Percentiles rank a stretch among this genome's conserved stretches.
phyloP scores from a whole-genome alignment of 2,113 vertebrate genomes.

The Melanerpes aurifrons region DNA sequence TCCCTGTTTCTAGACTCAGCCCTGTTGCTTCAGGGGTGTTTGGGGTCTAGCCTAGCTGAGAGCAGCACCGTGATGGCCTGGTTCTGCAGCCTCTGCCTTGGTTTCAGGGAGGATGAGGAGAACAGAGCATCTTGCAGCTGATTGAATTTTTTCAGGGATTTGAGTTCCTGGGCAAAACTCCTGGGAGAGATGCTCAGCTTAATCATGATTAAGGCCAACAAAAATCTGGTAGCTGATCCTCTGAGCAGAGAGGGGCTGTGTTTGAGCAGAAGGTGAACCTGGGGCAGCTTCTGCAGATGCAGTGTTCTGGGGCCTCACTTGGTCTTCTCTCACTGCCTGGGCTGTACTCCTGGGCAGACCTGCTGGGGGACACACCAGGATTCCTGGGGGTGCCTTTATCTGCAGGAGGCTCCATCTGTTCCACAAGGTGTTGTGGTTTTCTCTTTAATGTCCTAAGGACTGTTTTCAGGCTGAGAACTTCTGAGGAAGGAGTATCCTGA shows the following conservation, averaged over 20 bases:
- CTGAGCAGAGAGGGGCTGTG: not conserved
- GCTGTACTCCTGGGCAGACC: not conserved
- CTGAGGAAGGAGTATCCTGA: slow-evolving; percentile 34
- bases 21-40: not conserved
- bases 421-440: slow-evolving; percentile 59
- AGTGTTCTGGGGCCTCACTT: not conserved
- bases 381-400: not conserved
- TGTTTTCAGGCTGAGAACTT: slow-evolving; percentile 45
- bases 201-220: slow-evolving; percentile 57
- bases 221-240: slow-evolving; percentile 50
- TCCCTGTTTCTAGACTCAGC: not conserved
- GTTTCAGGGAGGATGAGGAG: not conserved
- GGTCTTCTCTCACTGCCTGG: not conserved
- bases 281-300: not conserved
- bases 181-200: slow-evolving; percentile 13
- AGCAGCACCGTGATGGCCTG: not conserved
- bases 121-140: slow-evolving; percentile 3
- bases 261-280: not conserved
- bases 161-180: slow-evolving; percentile 28
- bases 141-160: slow-evolving; percentile 47
- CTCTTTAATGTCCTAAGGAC: slow-evolving; percentile 41
- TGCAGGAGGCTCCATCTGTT: slow-evolving; percentile 15
- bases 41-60: not conserved
- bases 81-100: not conserved
- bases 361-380: not conserved